Evolutionary conservation across 2,797 vertebrate species (phyloP).

Genomic region (Pempheris klunzingeri): DNA sequence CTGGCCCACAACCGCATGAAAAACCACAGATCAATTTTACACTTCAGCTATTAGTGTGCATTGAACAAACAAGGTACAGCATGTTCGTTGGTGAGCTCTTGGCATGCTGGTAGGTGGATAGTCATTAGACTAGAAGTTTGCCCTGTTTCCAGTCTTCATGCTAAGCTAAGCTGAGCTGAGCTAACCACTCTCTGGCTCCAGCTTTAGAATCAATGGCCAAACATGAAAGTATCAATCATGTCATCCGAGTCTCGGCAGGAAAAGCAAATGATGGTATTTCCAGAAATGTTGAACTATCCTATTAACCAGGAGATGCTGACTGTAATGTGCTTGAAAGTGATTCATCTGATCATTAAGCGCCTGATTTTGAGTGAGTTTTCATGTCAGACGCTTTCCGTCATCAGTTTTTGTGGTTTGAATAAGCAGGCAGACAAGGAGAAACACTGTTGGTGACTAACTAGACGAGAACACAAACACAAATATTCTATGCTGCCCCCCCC

Average conservation of each 20-base stretch:
- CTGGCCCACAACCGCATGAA: background rate
- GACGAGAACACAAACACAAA: conserved; percentile 27
- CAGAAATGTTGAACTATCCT: background rate
- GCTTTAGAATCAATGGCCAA: background rate
- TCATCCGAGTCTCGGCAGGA: background rate
- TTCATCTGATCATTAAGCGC: conserved; percentile 35
- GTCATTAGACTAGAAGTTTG: background rate
- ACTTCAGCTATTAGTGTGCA: background rate
- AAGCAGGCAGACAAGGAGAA: conserved; percentile 32
- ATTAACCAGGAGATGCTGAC: conserved; percentile 21
- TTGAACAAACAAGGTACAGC: background rate
- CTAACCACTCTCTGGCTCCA: background rate
- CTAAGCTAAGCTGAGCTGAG: background rate
- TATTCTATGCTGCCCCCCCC: background rate
- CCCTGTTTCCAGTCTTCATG: background rate
- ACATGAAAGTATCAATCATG: conserved; percentile 9
- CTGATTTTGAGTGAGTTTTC: conserved; percentile 24
- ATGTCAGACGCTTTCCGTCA: conserved; percentile 30
- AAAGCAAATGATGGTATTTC: background rate
- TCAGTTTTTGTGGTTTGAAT: conserved; percentile 38
- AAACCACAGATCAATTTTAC: background rate
- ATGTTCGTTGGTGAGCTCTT: background rate
- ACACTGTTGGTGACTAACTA: conserved; percentile 25
- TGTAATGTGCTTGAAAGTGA: conserved; percentile 28
- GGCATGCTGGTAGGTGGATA: background rate